phyloP scores from a whole-genome alignment of 2,888 invertebrate genomes.

The Drosophila fungiperda region DNA sequence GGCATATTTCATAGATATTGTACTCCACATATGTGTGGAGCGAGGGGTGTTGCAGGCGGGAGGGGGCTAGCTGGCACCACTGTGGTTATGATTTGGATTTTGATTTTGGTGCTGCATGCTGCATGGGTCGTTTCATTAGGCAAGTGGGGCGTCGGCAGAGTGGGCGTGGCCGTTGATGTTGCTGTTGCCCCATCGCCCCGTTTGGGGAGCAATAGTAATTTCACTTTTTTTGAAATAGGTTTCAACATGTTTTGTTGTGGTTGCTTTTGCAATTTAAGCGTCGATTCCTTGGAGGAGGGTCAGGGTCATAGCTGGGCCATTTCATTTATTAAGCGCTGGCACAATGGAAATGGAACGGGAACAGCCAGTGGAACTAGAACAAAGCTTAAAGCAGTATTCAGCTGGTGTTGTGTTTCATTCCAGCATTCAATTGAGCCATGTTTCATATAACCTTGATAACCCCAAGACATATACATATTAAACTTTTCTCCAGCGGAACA shows the following conservation, averaged over 20 bases:
- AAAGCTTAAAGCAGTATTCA: not conserved
- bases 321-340: not conserved
- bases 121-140: constrained; percentile 51
- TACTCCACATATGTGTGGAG: constrained; percentile 42
- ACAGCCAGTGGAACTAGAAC: not conserved
- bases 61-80: not conserved
- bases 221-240: constrained; percentile 46
- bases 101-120: constrained; percentile 24
- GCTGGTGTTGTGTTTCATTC: not conserved
- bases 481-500: not conserved
- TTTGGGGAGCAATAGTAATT: constrained; percentile 60
- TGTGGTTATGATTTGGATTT: constrained; percentile 52
- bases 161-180: constrained; percentile 19
- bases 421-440: not conserved
- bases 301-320: constrained; percentile 40
- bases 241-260: constrained; percentile 6
- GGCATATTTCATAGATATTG: constrained; percentile 75
- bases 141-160: constrained; percentile 17
- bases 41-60: not conserved
- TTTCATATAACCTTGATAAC: not conserved
- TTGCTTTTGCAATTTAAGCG: constrained; percentile 34
- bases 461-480: too few species aligned
- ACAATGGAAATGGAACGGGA: constrained; percentile 9
- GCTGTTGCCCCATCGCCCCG: constrained; percentile 1
- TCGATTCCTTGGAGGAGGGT: constrained; percentile 16